Base-by-base conservation (phyloP, 2,888 invertebrate species). In the Bedellia somnulentella region DNA sequence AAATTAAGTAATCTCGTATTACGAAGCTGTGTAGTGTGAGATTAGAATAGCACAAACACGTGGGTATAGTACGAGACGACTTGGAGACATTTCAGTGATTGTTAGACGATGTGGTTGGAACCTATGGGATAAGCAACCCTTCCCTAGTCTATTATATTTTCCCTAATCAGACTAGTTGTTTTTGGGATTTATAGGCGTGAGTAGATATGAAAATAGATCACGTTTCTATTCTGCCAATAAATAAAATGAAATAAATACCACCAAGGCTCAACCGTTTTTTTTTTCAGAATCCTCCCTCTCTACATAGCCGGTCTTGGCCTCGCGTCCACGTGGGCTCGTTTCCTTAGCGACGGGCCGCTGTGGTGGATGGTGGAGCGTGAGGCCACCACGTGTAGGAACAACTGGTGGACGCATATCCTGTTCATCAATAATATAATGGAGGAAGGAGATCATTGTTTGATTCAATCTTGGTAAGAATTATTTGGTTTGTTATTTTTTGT, bases 331-430 rank as follows among this genome's bases (percentile, higher is more conserved):
- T 57, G 60, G 52, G 61, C 60, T 63, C 40, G 41, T 4, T 37
- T 36, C 4, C 33, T 37, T 3, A 38, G 46, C 8, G 40, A 43
- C 1, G 63, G 64, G 0, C 57, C 66, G 3, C 46, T 54, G 49
- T 67, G 66, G 67, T 34, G 40, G 2, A 31, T 45, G n/a, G 54
- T 58, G 15, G 49, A 40, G 4, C 38, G 45, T 0, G 62, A 62
- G 39, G 49, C 49, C 26, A 42, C 35, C 2, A 32, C 44, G 13
- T 68, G 67, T 37, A 42, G 57, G 2, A 40, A 40, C 35, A 60
- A 60, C 44, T 61, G 61, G 47, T 61, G 60, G 59, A 29, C 47
- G 2, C 67, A 66, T 26, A 49, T 42, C n/a, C 41, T 63, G 12
- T 64, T 44, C 31, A n/a, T 61, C 14, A 50, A 64, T 40, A 67